Evolutionary conservation across 2,113 vertebrate species (phyloP).

Genomic region (Phocoena phocoena): DNA sequence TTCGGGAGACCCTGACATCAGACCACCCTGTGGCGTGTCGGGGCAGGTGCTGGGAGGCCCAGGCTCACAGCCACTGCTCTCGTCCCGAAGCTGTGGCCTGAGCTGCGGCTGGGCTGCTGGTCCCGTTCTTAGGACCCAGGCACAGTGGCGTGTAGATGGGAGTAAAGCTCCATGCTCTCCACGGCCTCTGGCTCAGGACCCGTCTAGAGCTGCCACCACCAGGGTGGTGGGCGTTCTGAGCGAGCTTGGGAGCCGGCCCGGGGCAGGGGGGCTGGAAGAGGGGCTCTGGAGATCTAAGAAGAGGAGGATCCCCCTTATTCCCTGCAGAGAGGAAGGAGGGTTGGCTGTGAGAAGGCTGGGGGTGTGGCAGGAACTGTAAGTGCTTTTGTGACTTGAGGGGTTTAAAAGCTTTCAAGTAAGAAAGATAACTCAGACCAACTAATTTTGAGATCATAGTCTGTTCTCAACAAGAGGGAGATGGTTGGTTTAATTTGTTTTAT

Average conservation of each 20-base stretch:
- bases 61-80: neutral
- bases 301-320: neutral
- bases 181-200: neutral
- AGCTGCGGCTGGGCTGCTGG: neutral
- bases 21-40: too few relatives aligned
- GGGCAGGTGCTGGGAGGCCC: neutral
- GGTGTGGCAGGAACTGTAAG: neutral
- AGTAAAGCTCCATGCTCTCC: rapidly evolving
- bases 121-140: neutral
- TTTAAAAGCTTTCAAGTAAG: neutral
- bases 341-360: too few relatives aligned
- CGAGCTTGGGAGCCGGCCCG: neutral
- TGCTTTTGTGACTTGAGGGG: neutral
- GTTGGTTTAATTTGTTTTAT: neutral
- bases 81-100: neutral
- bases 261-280: neutral
- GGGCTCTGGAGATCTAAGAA: neutral
- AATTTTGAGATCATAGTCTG: neutral
- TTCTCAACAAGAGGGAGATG: neutral
- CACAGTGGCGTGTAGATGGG: neutral
- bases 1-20: rapidly evolving
- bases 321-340: too few relatives aligned
- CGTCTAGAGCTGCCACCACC: neutral
- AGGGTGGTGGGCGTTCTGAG: rapidly evolving
- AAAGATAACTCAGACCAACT: too few relatives aligned